Evolutionary conservation across 2,888 invertebrate genomes (phyloP).

Genomic region (Iselma pallidipennis): DNA sequence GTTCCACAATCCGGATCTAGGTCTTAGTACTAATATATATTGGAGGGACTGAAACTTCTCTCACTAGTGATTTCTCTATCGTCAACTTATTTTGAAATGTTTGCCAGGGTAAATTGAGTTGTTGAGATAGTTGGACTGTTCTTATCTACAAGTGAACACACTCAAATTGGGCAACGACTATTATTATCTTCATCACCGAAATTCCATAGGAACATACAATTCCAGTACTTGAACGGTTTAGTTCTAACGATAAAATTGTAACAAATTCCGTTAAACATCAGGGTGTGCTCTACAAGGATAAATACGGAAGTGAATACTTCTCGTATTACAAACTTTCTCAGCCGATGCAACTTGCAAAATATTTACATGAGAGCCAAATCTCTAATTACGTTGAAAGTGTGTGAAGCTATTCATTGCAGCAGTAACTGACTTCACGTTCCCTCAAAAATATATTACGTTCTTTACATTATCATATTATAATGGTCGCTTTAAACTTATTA

Average conservation of each 20-base stretch:
- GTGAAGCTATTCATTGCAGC: too few relatives aligned
- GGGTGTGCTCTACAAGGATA: too few relatives aligned
- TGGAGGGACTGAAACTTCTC: neutral
- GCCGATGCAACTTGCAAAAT: too few relatives aligned
- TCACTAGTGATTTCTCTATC: neutral
- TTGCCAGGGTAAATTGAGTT: neutral
- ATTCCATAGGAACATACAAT: neutral
- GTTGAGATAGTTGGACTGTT: neutral
- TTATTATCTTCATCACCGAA: neutral
- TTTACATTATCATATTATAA: too few relatives aligned
- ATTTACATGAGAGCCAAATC: too few relatives aligned
- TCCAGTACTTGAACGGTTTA: neutral
- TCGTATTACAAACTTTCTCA: too few relatives aligned
- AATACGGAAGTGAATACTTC: too few relatives aligned
- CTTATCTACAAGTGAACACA: neutral
- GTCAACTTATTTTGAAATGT: neutral
- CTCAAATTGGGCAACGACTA: neutral
- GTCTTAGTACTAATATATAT: neutral
- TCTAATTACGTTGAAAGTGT: too few relatives aligned
- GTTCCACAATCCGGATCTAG: neutral
- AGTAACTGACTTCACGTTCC: too few relatives aligned
- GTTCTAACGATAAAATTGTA: neutral
- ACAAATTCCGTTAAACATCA: neutral
- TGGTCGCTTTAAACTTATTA: too few relatives aligned
- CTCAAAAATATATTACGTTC: too few relatives aligned